Evolutionary conservation across 2,797 vertebrate genomes (phyloP).

Genomic region (Oceanodroma leucorhoa): DNA sequence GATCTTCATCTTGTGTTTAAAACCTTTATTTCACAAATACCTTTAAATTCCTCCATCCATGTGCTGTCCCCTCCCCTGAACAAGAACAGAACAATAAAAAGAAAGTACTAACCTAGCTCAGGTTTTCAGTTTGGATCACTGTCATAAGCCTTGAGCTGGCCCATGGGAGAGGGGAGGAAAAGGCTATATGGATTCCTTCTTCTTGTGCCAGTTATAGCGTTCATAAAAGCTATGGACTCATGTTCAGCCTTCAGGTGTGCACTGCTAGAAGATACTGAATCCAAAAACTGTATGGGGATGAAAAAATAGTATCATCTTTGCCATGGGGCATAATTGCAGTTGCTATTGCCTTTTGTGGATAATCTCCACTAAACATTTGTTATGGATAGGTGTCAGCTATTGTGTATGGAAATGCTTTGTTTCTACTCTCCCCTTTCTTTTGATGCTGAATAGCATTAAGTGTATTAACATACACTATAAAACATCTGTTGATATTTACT

Average conservation of each 20-base stretch:
- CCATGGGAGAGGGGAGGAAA: background rate
- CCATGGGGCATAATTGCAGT: background rate
- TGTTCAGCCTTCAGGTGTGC: background rate
- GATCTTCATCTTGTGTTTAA: background rate
- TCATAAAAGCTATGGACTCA: background rate
- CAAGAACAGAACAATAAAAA: background rate
- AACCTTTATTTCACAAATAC: background rate
- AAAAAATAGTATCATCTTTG: background rate
- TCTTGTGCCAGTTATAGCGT: background rate
- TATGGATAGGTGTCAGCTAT: background rate
- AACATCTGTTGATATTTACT: background rate
- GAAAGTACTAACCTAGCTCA: background rate
- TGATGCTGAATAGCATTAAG: background rate
- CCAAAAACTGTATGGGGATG: background rate
- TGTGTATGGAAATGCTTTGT: background rate
- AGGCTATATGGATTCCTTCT: background rate
- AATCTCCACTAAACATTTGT: background rate
- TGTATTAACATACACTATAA: background rate
- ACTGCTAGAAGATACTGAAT: background rate
- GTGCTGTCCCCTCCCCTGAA: background rate
- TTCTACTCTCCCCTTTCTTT: background rate
- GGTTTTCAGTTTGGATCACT: background rate
- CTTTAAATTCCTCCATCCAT: background rate
- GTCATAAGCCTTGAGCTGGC: background rate
- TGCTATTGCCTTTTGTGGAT: background rate